Base-by-base conservation (phyloP, 35 echinoderm and acorn worm genomes). In the Lytechinus variegatus region DNA sequence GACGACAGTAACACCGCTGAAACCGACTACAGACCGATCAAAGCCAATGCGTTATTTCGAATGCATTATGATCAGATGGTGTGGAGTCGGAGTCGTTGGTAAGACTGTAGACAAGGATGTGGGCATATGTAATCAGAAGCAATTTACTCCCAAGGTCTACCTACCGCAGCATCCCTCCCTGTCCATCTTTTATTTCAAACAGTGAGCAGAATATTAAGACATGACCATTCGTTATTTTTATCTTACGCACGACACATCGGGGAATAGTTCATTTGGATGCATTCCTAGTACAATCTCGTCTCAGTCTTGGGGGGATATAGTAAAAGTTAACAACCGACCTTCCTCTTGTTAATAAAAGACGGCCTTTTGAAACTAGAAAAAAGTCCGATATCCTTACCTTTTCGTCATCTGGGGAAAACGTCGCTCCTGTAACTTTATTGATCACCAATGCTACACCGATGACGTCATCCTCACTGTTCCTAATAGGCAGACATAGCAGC, bases 381-480 rank as follows among this genome's bases (percentile, higher is more conserved):
- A 79, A 19, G n/a, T 8, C 66, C 19, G 6, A 79, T n/a, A 79
- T n/a, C 66, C 19, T 79, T 79, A 99, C 98, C 97, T 99, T 99
- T 96, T 99, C 98, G 90, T 99, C 96, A 94, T 99, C 97, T 52
- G 94, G 72, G 9, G 96, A 96, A 87, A 99, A 99, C 24, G 55
- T 54, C 88, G 94, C 95, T n/a, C 97, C 96, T 3, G 92, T 95
- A 16, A 96, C 56, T 53, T 97, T 99, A 87, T 99, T 99, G 53
- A 97, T 94, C 51, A 97, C 97, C 33, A 97, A 95, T 11, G 96
- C 95, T 33, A 97, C 98, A 27, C 98, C 98, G 9, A 97, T 97
- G 89, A 99, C 96, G 87, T 99, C 98, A 97, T 97, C 95, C 61
- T 99, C 98, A 66, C 96, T 97, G 89, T 99, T 99, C 60, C 95